Percentiles rank a stretch among this genome's conserved stretches.
These are phyloP conservation scores for Polyommatus iphigenia DNA, from an alignment of 2,888 invertebrate species.

Conservation along the genomic window DNA sequence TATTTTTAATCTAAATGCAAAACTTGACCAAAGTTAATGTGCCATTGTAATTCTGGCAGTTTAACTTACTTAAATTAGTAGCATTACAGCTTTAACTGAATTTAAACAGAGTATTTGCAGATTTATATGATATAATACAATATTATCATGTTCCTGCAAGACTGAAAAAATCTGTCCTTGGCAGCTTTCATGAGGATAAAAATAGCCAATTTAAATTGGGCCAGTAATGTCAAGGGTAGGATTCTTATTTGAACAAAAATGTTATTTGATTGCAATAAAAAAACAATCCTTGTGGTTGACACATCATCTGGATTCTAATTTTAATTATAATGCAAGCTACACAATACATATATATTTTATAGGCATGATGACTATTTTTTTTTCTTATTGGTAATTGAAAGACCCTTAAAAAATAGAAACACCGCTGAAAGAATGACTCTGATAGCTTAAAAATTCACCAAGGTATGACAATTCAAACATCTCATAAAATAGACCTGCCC, in stretches of 20 bases:
- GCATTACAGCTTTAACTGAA: too few relatives aligned
- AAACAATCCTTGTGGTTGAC: background rate
- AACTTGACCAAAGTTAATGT: background rate
- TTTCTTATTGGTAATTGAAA: too few relatives aligned
- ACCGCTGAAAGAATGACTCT: too few relatives aligned
- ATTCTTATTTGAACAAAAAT: background rate
- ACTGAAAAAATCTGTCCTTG: conserved; percentile 10
- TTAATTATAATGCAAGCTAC: background rate
- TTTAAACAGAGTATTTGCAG: too few relatives aligned
- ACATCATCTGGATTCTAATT: background rate
- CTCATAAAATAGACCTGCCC: too few relatives aligned
- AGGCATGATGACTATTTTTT: too few relatives aligned
- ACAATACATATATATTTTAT: too few relatives aligned
- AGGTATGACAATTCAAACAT: too few relatives aligned
- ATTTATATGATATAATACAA: background rate
- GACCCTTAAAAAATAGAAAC: too few relatives aligned
- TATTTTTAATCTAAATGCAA: background rate
- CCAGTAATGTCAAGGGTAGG: background rate
- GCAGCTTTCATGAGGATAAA: conserved; percentile 4
- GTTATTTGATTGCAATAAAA: background rate
- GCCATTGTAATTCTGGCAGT: too few relatives aligned
- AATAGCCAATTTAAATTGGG: background rate
- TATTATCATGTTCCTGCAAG: conserved; percentile 1
- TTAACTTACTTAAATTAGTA: too few relatives aligned
- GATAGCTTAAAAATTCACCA: too few relatives aligned